Evolutionary conservation across 2,888 invertebrate species (phyloP).

Genomic region (Nudaria mundana): DNA sequence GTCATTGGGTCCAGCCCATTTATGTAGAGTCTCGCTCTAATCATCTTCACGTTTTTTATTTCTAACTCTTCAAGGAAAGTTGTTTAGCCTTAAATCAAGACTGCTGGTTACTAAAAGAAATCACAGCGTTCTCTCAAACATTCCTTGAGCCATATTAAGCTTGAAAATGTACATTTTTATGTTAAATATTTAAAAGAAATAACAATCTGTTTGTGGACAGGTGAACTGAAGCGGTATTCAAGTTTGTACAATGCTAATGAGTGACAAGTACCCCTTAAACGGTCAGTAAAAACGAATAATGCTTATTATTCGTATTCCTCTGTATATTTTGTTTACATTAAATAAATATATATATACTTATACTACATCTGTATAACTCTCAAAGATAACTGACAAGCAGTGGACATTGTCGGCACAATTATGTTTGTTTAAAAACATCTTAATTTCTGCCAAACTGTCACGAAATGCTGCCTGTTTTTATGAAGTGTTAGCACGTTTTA

Average conservation of each 20-base stretch:
- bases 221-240: conserved; percentile 40
- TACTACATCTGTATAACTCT: neutral
- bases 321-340: conserved; percentile 34
- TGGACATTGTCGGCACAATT: too few species aligned
- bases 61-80: conserved; percentile 74
- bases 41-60: too few species aligned
- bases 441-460: too few species aligned
- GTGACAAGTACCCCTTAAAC: conserved; percentile 32
- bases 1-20: too few species aligned
- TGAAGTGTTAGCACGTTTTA: too few species aligned
- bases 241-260: conserved; percentile 47
- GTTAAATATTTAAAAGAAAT: conserved; percentile 53
- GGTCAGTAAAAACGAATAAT: conserved; percentile 28
- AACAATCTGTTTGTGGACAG: conserved; percentile 56
- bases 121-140: conserved; percentile 59
- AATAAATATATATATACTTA: conserved; percentile 13
- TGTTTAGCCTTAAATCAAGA: conserved; percentile 61
- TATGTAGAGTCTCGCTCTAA: conserved; percentile 31
- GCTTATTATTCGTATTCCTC: conserved; percentile 20
- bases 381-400: conserved; percentile 5
- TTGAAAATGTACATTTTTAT: conserved; percentile 62
- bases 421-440: too few species aligned
- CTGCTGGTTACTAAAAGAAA: conserved; percentile 69
- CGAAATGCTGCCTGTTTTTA: too few species aligned
- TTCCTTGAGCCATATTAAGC: conserved; percentile 60